Conservation (phyloP, 1,140 invertebrate genomes). For the Ceratina australensis region DNA sequence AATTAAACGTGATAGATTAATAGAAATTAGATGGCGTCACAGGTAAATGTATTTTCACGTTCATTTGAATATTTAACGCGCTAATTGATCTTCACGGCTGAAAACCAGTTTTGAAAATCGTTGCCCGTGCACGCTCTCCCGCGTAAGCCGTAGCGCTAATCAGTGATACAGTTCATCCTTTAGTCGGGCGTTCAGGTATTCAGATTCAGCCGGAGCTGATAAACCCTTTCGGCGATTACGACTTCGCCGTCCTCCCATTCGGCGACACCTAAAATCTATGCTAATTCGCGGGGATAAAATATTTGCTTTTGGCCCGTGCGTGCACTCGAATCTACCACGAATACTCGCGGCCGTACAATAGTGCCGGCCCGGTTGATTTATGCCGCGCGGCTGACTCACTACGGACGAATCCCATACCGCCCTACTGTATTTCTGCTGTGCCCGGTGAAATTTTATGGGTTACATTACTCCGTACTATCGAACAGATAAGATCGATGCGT, state of each 20-base stretch:
- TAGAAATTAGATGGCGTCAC: neutral
- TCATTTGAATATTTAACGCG: neutral
- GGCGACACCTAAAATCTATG: conserved; percentile 42
- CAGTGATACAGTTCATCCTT: neutral
- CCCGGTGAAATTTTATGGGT: conserved; percentile 35
- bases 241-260: conserved; percentile 3
- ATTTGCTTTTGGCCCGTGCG: conserved; percentile 20
- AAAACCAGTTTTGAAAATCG: neutral
- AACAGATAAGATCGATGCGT: conserved; percentile 6
- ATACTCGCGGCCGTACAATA: conserved; percentile 23
- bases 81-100: neutral
- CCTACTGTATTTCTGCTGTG: neutral
- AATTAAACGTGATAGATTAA: neutral
- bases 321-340: conserved; percentile 5
- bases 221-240: conserved; percentile 36
- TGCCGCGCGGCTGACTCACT: conserved; percentile 12
- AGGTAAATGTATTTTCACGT: too few relatives aligned
- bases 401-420: conserved; percentile 22
- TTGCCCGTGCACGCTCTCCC: neutral
- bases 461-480: neutral
- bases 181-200: neutral
- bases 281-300: conserved; percentile 46
- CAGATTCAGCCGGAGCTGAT: conserved; percentile 8
- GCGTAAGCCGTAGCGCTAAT: neutral
- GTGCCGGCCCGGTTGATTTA: conserved; percentile 25